Percentiles rank a stretch among this genome's conserved stretches.
Conservation (phyloP, 2,113 vertebrate genomes). For the Rhegmatorhina hoffmannsi region DNA sequence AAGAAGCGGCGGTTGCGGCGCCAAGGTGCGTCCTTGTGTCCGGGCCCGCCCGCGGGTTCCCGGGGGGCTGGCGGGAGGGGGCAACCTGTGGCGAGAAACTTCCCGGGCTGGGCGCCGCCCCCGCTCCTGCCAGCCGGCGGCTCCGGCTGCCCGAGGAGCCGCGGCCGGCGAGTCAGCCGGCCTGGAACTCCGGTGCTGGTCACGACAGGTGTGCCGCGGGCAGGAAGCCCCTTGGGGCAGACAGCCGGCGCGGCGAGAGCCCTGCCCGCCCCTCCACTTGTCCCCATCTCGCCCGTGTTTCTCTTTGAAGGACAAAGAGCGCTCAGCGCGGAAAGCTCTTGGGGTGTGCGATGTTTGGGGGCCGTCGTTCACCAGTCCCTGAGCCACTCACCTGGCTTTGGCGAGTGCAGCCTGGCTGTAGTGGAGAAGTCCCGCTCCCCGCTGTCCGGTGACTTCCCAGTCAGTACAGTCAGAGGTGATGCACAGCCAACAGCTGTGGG, state of each 20-base stretch:
- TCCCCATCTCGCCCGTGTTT: background rate
- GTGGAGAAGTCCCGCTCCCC: background rate
- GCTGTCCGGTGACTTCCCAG: background rate
- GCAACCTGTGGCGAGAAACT: constrained; percentile 26
- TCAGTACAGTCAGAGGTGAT: background rate
- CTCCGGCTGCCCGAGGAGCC: background rate
- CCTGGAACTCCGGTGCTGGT: background rate
- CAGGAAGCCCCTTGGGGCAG: background rate
- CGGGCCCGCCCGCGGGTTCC: background rate
- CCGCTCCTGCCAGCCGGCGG: background rate
- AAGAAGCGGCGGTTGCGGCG: constrained; percentile 96
- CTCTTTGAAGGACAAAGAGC: background rate
- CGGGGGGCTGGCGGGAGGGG: background rate
- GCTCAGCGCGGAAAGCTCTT: background rate
- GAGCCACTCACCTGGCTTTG: background rate
- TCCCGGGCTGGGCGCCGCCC: background rate
- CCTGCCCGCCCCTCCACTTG: background rate
- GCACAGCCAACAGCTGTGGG: background rate
- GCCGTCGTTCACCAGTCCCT: background rate
- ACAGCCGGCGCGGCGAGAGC: background rate
- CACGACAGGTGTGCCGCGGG: background rate
- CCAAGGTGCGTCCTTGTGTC: constrained; percentile 85
- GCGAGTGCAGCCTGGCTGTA: background rate
- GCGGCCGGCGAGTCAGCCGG: background rate
- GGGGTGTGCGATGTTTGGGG: background rate